These are phyloP conservation scores for Dolichomitus sp. DNA, from an alignment of 2,888 invertebrate species.

Conservation along the genomic window DNA sequence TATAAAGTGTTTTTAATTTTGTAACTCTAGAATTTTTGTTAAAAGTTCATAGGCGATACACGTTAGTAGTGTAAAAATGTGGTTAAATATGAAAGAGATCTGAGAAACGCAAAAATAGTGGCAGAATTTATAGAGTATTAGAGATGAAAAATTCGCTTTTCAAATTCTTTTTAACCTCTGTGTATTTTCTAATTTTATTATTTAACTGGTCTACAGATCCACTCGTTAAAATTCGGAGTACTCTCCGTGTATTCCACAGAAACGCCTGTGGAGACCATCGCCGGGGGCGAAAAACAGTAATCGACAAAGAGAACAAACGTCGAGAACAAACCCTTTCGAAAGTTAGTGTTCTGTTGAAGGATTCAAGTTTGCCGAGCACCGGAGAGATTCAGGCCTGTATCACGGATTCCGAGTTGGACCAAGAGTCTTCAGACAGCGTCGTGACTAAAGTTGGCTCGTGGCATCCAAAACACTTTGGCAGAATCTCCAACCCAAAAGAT, in stretches of 20 bases:
- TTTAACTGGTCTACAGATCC: slow-evolving; percentile 53
- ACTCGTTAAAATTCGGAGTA: slow-evolving; percentile 31
- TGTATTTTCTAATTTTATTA: background rate
- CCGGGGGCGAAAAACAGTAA: slow-evolving; percentile 5
- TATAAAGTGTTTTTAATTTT: too few relatives aligned
- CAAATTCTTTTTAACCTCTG: background rate
- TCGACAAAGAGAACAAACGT: slow-evolving; percentile 5
- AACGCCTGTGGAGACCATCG: background rate
- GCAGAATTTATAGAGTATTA: too few relatives aligned
- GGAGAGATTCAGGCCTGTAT: slow-evolving; percentile 28
- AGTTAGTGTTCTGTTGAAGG: slow-evolving; percentile 3
- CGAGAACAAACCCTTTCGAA: background rate
- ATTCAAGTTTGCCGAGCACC: background rate
- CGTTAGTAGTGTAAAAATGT: too few relatives aligned
- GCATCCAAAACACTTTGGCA: slow-evolving; percentile 21
- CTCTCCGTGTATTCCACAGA: slow-evolving; percentile 37
- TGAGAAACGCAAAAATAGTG: too few relatives aligned
- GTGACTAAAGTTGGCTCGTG: slow-evolving; percentile 51
- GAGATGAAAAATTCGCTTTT: background rate
- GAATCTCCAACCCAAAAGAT: background rate
- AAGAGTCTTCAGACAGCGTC: slow-evolving; percentile 23
- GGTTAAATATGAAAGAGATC: too few relatives aligned
- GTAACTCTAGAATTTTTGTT: too few relatives aligned
- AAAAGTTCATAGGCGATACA: too few relatives aligned
- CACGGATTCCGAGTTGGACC: slow-evolving; percentile 28